Evolutionary conservation across 1,140 invertebrate species (phyloP).

Genomic region (Pseudoatta argentina): DNA sequence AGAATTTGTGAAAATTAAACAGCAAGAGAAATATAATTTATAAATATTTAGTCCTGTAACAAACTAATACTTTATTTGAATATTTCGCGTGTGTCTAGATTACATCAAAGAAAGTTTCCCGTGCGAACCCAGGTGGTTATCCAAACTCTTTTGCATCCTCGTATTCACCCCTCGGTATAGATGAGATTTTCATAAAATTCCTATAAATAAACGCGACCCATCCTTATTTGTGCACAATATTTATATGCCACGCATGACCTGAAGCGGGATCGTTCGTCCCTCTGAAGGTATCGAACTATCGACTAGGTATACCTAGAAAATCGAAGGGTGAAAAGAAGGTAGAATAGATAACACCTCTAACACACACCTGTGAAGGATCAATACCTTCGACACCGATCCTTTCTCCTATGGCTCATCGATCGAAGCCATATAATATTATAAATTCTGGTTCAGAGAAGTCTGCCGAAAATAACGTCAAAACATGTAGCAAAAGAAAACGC

Average conservation of each 20-base stretch:
- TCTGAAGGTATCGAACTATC: conserved; percentile 38
- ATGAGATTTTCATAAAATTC: conserved; percentile 82
- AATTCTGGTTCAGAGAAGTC: conserved; percentile 13
- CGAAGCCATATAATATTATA: conserved; percentile 17
- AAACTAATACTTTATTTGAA: background rate
- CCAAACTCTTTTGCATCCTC: background rate
- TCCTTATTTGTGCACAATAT: conserved; percentile 83
- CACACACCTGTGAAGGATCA: conserved; percentile 64
- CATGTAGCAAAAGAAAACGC: background rate
- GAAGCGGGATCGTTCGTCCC: conserved; percentile 43
- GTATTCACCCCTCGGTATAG: conserved; percentile 25
- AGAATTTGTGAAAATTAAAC: conserved; percentile 25
- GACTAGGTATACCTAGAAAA: conserved; percentile 34
- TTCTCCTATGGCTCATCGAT: conserved; percentile 44
- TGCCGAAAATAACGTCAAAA: conserved; percentile 5
- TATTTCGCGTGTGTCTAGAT: conserved; percentile 18
- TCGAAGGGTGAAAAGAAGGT: conserved; percentile 44
- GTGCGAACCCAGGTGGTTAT: conserved; percentile 48
- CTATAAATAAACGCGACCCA: conserved; percentile 79
- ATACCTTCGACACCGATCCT: conserved; percentile 51
- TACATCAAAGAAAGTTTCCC: conserved; percentile 40
- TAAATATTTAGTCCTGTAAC: background rate
- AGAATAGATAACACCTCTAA: conserved; percentile 56
- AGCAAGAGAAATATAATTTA: conserved; percentile 3
- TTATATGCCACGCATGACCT: conserved; percentile 81